Base-by-base conservation (phyloP, 1,140 invertebrate species). In the Kradibia gibbosae region DNA sequence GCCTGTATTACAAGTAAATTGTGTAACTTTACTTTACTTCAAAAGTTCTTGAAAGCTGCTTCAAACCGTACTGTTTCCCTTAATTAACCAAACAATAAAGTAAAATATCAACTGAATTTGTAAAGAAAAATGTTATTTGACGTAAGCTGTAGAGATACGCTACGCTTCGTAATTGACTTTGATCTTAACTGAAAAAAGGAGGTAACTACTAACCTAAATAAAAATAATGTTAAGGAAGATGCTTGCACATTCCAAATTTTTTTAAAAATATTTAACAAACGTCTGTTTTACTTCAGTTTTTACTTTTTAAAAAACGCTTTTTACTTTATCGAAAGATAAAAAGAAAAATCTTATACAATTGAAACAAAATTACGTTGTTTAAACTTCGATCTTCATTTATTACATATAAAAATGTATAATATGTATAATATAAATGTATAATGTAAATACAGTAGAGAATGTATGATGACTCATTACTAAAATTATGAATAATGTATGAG, bases 41-140 rank as follows among this genome's bases (percentile, higher is more conserved):
- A 0, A 20, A 36, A 3, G 4, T 39, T 39, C 62, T 10, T 39
- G 34, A 39, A 39, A 67, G 7, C 20, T 70, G 17, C 65, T n/a
- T n/a, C 15, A 70, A 67, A 67, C 15, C 34, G 11, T 39, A 70
- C 22, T 25, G 5, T 39, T 42, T n/a, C 50, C 17, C n/a, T 72
- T 48, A 72, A 72, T 72, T 50, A 25, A 48, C n/a, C 50, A 7
- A 34, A 36, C 82, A 82, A 28, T n/a, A 17, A 71, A 53, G 34
- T 81, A 84, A 82, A 77, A 28, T 25, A 4, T 20, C 31, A 73
- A 22, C 25, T 73, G 31, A 73, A 73, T n/a, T 45, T 48, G 17
- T 48, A 8, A 67, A 0, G 15, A 39, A 39, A 67, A 36, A 36
- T 39, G 15, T 20, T 67, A 3, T n/a, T 39, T 11, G 34, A 67